These are phyloP conservation scores for Himalopsyche tibetana DNA, from an alignment of 2,888 invertebrate genomes.

Conservation along the genomic window DNA sequence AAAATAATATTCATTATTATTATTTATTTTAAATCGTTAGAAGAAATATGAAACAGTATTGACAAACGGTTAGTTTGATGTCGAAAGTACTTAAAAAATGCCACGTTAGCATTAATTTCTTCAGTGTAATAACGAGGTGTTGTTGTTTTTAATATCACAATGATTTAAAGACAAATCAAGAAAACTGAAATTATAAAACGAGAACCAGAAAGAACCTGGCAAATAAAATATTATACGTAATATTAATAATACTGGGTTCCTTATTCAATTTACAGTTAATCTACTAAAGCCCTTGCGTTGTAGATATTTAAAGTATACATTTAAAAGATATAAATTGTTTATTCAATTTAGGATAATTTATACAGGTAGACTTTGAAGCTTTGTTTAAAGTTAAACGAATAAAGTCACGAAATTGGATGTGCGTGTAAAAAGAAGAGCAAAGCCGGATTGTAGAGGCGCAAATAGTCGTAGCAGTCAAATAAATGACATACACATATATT, in stretches of 20 bases:
- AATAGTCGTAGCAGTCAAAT: not conserved
- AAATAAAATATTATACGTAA: no score
- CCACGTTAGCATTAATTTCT: no score
- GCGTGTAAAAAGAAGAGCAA: not conserved
- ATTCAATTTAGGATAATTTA: slow-evolving; percentile 27
- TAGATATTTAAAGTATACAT: not conserved
- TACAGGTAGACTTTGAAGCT: slow-evolving; percentile 37
- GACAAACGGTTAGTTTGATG: no score
- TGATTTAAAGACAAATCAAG: no score
- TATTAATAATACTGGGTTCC: not conserved
- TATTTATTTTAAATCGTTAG: no score
- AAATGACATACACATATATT: slow-evolving; percentile 39
- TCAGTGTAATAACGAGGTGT: no score
- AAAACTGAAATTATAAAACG: no score
- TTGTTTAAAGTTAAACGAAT: slow-evolving; percentile 29
- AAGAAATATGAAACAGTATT: no score
- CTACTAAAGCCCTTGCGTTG: not conserved
- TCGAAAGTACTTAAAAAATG: no score
- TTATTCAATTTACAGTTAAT: not conserved
- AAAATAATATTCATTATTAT: no score
- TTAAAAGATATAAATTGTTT: not conserved
- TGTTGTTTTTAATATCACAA: no score
- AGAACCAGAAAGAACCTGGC: no score
- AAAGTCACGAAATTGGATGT: slow-evolving; percentile 16
- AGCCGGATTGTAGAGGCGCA: not conserved